Evolutionary conservation across 2,113 vertebrate species (phyloP).

Genomic region (Felis catus): DNA sequence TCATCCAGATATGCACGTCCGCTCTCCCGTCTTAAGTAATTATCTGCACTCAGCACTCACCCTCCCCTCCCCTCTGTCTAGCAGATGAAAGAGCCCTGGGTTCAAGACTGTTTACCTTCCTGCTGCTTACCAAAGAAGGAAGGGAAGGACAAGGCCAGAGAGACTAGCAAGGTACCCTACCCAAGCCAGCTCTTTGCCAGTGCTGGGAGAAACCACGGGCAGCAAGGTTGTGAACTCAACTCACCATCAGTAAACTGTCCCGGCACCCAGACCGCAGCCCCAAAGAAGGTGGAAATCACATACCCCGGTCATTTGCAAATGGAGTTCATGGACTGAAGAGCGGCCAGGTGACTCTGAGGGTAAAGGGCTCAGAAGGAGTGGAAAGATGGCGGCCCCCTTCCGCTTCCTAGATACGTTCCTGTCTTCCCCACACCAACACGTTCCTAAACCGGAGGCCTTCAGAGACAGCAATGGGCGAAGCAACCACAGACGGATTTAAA

Average conservation of each 20-base stretch:
- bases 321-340: neutral
- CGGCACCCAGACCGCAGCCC: neutral
- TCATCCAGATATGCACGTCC: neutral
- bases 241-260: neutral
- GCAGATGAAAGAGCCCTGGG: neutral
- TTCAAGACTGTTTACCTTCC: slow-evolving; percentile 36
- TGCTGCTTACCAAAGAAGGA: neutral
- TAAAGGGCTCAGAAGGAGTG: neutral
- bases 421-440: fast-evolving
- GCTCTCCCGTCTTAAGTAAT: neutral
- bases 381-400: too few relatives aligned
- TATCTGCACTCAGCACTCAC: neutral
- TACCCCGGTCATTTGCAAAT: neutral
- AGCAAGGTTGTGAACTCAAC: neutral
- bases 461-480: neutral
- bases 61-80: neutral
- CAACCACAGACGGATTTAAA: neutral
- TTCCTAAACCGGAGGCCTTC: neutral
- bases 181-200: neutral
- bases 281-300: neutral
- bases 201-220: neutral
- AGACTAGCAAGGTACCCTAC: neutral
- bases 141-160: neutral
- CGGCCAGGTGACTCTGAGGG: neutral
- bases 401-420: neutral